Conservation (phyloP, 2,888 invertebrate genomes). For the Agrochola lychnidis region DNA sequence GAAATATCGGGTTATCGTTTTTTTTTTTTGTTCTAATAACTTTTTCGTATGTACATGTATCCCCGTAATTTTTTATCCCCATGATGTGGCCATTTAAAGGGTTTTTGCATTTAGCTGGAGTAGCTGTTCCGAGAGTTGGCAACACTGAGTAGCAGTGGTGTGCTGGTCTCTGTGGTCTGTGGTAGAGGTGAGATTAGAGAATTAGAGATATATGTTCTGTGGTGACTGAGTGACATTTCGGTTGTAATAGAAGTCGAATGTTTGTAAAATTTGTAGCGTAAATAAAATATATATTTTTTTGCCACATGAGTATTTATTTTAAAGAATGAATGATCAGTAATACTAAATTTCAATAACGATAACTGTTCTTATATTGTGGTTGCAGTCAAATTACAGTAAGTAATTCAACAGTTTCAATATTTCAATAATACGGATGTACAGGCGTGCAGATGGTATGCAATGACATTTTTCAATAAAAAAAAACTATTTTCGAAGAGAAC, state of each 20-base stretch:
- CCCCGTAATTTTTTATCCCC: not conserved
- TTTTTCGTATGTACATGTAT: too few species aligned
- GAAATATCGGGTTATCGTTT: not conserved
- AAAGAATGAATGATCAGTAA: conserved; percentile 26
- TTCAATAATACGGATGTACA: not conserved
- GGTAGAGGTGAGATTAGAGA: too few species aligned
- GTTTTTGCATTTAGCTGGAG: not conserved
- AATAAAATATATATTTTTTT: conserved; percentile 13
- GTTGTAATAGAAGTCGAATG: conserved; percentile 5
- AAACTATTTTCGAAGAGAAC: not conserved
- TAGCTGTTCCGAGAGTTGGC: not conserved
- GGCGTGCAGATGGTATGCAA: not conserved
- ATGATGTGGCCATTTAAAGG: not conserved
- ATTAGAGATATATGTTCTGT: too few species aligned
- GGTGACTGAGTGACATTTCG: not conserved
- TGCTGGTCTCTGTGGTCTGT: too few species aligned
- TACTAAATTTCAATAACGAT: conserved; percentile 38
- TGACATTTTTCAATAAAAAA: conserved; percentile 6
- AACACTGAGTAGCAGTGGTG: not conserved
- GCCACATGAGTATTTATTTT: conserved; percentile 11
- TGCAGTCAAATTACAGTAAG: conserved; percentile 50
- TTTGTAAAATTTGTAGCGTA: conserved; percentile 28
- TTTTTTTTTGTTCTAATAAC: too few species aligned
- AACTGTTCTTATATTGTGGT: conserved; percentile 8
- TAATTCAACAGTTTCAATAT: conserved; percentile 20